Base-by-base conservation (phyloP, 2,113 vertebrate genomes). In the Falco punctatus region DNA sequence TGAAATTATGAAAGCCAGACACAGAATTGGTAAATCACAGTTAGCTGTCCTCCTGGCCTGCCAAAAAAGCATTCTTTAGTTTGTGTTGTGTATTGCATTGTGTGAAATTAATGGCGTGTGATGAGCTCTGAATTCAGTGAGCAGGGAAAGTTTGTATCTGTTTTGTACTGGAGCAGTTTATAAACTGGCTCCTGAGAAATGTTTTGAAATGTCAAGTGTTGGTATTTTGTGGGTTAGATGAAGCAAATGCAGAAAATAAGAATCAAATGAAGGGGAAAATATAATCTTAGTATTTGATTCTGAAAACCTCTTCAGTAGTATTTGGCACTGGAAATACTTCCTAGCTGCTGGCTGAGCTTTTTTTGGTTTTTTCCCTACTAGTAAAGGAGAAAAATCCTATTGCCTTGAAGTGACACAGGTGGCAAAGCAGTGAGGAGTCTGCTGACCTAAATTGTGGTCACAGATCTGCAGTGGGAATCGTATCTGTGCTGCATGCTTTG, bases 11-110 rank as follows among this genome's bases (percentile, higher is more conserved):
- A 46, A 72, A 88, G 52, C 27, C 90, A 86, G 82, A 42, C 73
- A 28, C 49, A 69, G 55, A 52, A 70, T 24, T 48, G 73, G 24
- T 58, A 79, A 59, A 79, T 94, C 72, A 18, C 57, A 44, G 61
- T 20, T 59, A 52, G 77, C 71, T 75, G 86, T 74, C 54, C 51
- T 15, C 72, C 69, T 64, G 92, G 42, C 44, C 74, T 96, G 88
- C 96, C 95, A 94, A 92, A 86, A 81, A 91, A 90, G 27, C 83
- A 46, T 95, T 95, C 91, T 75, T 96, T 67, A 67, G 84, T 78
- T 82, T 70, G 81, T 35, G 79, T 52, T 94, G 88, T 94, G 71
- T 59, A 20, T 81, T 83, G 69, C 90, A 88, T 85, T 88, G 92
- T 91, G 96, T 73, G 79, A 64, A 89, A 86, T 96, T 82, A 88